Base-by-base conservation (phyloP, 2,888 invertebrate genomes). In the Athripsodes cinereus region DNA sequence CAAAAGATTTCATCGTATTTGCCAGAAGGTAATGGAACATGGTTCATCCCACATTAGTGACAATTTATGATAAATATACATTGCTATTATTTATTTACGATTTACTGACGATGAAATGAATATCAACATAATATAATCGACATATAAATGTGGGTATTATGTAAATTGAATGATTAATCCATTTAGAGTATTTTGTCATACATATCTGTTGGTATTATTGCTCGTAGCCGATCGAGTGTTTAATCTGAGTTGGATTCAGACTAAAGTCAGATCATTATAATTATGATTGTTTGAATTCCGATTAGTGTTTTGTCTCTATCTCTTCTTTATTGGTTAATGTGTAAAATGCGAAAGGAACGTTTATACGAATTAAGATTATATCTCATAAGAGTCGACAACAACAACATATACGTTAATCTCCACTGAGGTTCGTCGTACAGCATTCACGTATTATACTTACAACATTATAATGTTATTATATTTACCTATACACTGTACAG, bases 341-440 rank as follows among this genome's bases (percentile, higher is more conserved):
- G 5, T 18, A 50, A 22, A 5, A 16, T 22, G 26, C 26, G 50
- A 50, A 50, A 48, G 48, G 19, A 16, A 40, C 26, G 21, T 48
- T n/a, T 11, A 20, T 11, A 6, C 48, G 18, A 20, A 18, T 18
- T 48, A 11, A n/a, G 50, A 50, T 50, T 26, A 26, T 57, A 57
- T 57, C 52, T 31, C 31, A 54, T 35, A 31, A 34, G 52, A 49
- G 55, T 49, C 49, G 57, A 60, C 60, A 58, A 58, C 59, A 62
- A 62, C 62, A 26, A n/a, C n/a, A 31, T 8, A 62, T 58, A 55
- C 59, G 55, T 51, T 62, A 62, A 62, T 62, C 58, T 55, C 34
- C 22, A 11, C 50, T 35, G 26, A 48, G 57, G 52, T 55, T 55
- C 55, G 16, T 51, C 34, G 13, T 26, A 26, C 26, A n/a, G n/a